phyloP scores from a whole-genome alignment of 2,113 vertebrate species.

The Platanista minor region DNA sequence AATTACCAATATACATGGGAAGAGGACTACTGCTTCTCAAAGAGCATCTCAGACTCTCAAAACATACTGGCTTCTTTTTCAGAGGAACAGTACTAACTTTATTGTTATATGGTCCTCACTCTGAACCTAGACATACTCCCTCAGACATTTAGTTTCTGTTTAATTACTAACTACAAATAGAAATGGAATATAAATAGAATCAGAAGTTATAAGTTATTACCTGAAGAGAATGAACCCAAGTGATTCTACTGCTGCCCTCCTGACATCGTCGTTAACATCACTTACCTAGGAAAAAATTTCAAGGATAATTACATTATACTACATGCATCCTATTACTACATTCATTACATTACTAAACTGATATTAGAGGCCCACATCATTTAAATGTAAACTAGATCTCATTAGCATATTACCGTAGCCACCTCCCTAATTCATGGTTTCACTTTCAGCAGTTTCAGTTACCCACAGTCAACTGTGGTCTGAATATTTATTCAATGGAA shows the following conservation, averaged over 20 bases:
- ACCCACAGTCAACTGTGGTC: background rate
- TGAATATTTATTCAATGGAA: background rate
- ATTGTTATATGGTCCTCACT: background rate
- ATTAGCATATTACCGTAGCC: background rate
- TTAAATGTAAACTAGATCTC: background rate
- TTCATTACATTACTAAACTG: background rate
- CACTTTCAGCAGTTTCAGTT: background rate
- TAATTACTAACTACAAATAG: background rate
- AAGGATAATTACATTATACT: background rate
- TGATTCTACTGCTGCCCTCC: constrained; percentile 96
- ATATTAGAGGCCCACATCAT: background rate
- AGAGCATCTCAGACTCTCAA: background rate
- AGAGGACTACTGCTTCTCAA: background rate
- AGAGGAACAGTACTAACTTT: background rate
- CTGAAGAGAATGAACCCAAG: constrained; percentile 99
- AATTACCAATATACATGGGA: background rate
- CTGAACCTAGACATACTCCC: background rate
- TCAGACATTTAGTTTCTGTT: background rate
- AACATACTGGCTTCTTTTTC: background rate
- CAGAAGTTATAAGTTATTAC: constrained; percentile 78
- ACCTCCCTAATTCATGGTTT: background rate
- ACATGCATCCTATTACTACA: background rate
- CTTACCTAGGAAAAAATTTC: constrained; percentile 86
- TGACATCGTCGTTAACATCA: constrained; percentile 97
- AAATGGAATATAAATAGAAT: background rate